Conservation (phyloP, 1,140 invertebrate species). For the Megalopta genalis region DNA sequence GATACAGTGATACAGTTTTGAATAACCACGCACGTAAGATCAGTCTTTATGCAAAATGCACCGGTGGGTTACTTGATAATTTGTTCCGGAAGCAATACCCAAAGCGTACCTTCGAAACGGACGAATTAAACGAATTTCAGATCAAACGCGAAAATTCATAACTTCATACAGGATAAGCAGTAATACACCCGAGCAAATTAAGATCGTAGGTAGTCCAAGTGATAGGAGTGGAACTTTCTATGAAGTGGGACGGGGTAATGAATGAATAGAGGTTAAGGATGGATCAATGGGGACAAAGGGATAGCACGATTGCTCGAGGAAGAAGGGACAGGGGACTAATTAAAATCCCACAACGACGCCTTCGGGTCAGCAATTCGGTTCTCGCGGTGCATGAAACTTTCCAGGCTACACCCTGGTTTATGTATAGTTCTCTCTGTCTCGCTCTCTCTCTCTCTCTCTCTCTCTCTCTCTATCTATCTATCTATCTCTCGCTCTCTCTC, state of each 20-base stretch:
- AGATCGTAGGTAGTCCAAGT: constrained; percentile 48
- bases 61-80: too few species aligned
- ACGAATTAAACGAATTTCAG: too few species aligned
- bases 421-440: constrained; percentile 22
- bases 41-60: too few species aligned
- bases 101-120: too few species aligned
- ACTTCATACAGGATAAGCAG: not conserved
- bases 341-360: constrained; percentile 72
- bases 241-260: constrained; percentile 56
- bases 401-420: constrained; percentile 44
- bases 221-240: constrained; percentile 53
- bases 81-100: too few species aligned
- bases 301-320: constrained; percentile 60
- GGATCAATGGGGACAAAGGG: constrained; percentile 63
- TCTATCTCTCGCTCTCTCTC: constrained; percentile 27
- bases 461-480: constrained; percentile 27
- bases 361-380: constrained; percentile 70
- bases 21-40: too few species aligned
- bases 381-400: constrained; percentile 59
- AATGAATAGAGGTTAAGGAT: constrained; percentile 68
- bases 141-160: too few species aligned
- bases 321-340: constrained; percentile 69
- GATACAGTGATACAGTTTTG: too few species aligned
- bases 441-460: constrained; percentile 41
- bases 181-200: constrained; percentile 40